A percentile compares a stretch with the other conserved stretches of the same genome.
Evolutionary conservation across 1,140 invertebrate genomes (phyloP).

Genomic region (Sipha flava): DNA sequence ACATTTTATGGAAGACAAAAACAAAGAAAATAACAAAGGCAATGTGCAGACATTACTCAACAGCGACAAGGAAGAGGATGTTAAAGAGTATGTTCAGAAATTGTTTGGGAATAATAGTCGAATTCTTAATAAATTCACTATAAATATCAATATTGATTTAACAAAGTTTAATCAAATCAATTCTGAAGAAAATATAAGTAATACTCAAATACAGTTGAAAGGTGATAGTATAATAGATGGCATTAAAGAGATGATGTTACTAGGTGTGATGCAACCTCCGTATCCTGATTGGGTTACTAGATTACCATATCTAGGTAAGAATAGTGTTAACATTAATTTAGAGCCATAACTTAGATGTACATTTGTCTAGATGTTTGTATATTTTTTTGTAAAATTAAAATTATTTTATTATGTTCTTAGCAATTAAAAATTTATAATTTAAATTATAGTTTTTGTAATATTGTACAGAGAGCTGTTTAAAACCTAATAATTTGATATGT

Average conservation of each 20-base stretch:
- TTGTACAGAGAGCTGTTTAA: too few species aligned
- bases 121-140: background rate
- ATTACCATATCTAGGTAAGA: background rate
- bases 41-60: background rate
- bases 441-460: too few species aligned
- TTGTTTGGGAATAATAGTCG: background rate
- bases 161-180: background rate
- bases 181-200: background rate
- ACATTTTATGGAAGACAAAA: background rate
- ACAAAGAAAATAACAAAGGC: background rate
- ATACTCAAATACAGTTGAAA: background rate
- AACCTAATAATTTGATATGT: too few species aligned
- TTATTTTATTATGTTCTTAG: too few species aligned
- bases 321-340: background rate
- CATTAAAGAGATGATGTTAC: constrained; percentile 16
- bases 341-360: background rate
- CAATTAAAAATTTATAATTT: too few species aligned
- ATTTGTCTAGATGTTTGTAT: background rate
- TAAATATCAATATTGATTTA: background rate
- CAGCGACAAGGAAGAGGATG: background rate
- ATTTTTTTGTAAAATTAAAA: too few species aligned
- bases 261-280: background rate
- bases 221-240: background rate
- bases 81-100: background rate
- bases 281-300: background rate